Base-by-base conservation (phyloP, 1,140 invertebrate species). In the Drosophila erecta region DNA sequence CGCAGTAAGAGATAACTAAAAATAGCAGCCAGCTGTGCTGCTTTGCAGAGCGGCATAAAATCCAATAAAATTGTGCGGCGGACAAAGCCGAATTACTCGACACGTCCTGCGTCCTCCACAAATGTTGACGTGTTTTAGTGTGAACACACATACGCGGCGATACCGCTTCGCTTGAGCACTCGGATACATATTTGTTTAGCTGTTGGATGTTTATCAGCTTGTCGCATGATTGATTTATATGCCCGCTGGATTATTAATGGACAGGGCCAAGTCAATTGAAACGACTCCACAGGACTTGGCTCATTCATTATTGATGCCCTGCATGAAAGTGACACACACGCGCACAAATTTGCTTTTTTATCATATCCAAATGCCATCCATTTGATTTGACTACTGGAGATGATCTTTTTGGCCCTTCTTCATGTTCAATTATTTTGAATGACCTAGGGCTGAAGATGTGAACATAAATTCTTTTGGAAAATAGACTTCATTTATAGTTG, bases 221-320 rank as follows among this genome's bases (percentile, higher is more conserved):
- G 83, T 87, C 84, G 65, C 71, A 79, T 87, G 83, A 87, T 87
- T 87, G 83, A 87, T 87, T 87, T 87, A 87, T 87, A 55, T 78
- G 74, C 46, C 66, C 22, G 33, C 37, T 80, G 60, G 61, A 84
- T 85, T 84, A 85, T 85, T 84, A 80, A 84, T 76, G 81, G 61
- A 67, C 75, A 60, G 60, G 64, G 61, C 71, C 81, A 87, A 87
- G 83, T 79, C 81, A 83, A 79, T 87, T 87, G 78, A 66, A 75
- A 74, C 49, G 65, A 84, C 58, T 55, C 53, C 57, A 17, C 40
- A 47, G 27, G 64, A 41, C 65, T 59, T 20, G 38, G 37, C 43
- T 70, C 83, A 85, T 85, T 81, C 66, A 78, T 86, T 85, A 85
- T 86, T 74, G 56, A 85, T 77, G 41, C 57, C 14, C 67, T 35